Evolutionary conservation across 1,140 invertebrate genomes (phyloP).

Genomic region (Ceratina australensis): DNA sequence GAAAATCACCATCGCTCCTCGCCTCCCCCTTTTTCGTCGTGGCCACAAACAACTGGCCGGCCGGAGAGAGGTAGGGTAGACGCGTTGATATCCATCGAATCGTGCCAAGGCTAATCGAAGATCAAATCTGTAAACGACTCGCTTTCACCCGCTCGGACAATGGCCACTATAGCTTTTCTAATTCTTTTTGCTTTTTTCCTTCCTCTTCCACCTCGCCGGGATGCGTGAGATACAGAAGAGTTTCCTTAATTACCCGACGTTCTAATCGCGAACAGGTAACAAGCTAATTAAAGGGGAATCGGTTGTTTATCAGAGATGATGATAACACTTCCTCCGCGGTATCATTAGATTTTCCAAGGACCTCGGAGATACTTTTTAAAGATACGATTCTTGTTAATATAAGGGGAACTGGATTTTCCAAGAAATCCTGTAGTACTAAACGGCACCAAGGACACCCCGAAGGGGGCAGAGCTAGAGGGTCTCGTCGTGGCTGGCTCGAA

Average conservation of each 20-base stretch:
- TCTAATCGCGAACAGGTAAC: conserved; percentile 20
- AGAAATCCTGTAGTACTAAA: not conserved
- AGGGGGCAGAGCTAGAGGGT: not conserved
- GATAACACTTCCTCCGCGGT: not conserved
- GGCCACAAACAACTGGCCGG: not conserved
- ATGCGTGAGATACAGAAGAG: conserved; percentile 31
- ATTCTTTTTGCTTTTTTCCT: conserved; percentile 5
- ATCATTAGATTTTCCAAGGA: not conserved
- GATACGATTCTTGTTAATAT: too few relatives aligned
- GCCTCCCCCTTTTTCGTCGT: not conserved
- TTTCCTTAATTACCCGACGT: conserved; percentile 33
- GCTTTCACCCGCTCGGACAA: conserved; percentile 58
- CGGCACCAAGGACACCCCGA: conserved; percentile 29
- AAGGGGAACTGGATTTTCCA: not conserved
- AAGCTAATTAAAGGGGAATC: conserved; percentile 13
- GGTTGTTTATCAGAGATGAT: not conserved
- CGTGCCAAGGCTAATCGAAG: conserved; percentile 59
- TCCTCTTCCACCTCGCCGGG: not conserved
- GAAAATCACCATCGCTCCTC: conserved; percentile 39
- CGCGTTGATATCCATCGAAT: conserved; percentile 51
- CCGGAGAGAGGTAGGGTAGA: not conserved
- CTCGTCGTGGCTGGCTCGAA: conserved; percentile 42
- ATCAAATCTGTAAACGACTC: conserved; percentile 51
- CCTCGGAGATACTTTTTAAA: not conserved
- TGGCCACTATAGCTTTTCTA: conserved; percentile 45